Base-by-base conservation (phyloP, 2,797 vertebrate genomes). In the Propithecus perrieri region DNA sequence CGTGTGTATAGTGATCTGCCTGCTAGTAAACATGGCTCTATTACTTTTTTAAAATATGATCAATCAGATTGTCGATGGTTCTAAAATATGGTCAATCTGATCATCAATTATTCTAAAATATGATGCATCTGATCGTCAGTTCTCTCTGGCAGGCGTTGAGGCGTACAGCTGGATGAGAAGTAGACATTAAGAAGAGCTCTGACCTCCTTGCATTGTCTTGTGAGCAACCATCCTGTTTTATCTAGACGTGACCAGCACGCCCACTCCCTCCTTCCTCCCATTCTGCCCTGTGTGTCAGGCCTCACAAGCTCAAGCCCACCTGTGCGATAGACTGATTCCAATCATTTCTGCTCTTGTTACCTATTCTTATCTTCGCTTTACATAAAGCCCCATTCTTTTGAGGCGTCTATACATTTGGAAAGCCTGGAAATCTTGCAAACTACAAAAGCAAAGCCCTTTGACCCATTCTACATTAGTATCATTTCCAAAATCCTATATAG, bases 281-380 rank as follows among this genome's bases (percentile, higher is more conserved):
- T 59, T 28, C 57, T 26, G 43, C 33, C 65, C 76, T 41, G 11
- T 0, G 13, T 2, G 9, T 33, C 26, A 9, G 85, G 57, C 38
- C 85, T 55, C 74, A 15, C 41, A 11, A 1, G 10, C 20, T 72
- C 50, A 33, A 2, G 30, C 38, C 63, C 46, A 15, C 33, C 5
- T 14, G 4, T 22, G 5, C 1, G 0, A 15, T 3, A 81, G 90
- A 2, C 89, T 8, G 17, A 81, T 7, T 69, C 67, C 79, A 24
- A 0, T 86, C 61, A n/a, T 38, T 35, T 67, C 55, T n/a, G 38
- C 14, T n/a, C 79, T 41, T 71, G 88, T 85, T 96, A 24, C 85
- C 96, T 94, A 85, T 95, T 96, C 93, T 87, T 94, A 92, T 87
- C 95, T 92, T 97, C 94, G 74, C 95, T 96, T 97, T 95, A 85